phyloP scores from a whole-genome alignment of 2,888 invertebrate species.

The Machimus rusticus region DNA sequence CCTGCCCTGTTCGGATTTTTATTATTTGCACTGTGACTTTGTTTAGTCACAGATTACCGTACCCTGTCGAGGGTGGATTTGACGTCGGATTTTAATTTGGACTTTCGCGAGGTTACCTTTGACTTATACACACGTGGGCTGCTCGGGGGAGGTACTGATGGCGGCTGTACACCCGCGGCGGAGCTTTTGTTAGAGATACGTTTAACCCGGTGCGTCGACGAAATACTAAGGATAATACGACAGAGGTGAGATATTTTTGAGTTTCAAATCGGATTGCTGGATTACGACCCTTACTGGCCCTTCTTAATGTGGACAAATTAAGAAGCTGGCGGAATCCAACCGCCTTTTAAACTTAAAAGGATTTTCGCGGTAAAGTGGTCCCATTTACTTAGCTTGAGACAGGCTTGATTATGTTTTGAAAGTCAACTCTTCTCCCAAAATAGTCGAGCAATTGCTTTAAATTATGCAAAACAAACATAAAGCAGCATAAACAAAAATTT shows the following conservation, averaged over 20 bases:
- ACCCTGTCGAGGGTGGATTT: conserved; percentile 35
- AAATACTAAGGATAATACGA: background rate
- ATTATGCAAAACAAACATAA: no score
- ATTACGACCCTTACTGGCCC: background rate
- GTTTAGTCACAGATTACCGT: conserved; percentile 41
- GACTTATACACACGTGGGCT: background rate
- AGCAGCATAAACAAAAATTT: no score
- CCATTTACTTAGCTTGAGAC: no score
- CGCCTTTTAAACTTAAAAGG: background rate
- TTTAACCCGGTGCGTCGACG: background rate
- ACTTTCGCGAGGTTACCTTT: conserved; percentile 15
- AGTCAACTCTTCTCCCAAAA: background rate
- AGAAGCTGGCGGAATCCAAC: background rate
- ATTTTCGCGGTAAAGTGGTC: no score
- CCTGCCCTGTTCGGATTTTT: conserved; percentile 16
- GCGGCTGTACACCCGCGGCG: no score
- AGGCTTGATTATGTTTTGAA: background rate
- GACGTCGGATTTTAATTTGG: conserved; percentile 39
- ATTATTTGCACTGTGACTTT: conserved; percentile 42
- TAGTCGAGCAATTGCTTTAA: no score
- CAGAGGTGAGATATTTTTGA: background rate
- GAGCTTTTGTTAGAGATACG: background rate
- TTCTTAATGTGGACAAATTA: background rate
- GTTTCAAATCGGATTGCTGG: background rate
- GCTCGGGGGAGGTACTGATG: no score